These are phyloP conservation scores for Drosophila truncata DNA, from an alignment of 1,140 invertebrate genomes.

Conservation along the genomic window DNA sequence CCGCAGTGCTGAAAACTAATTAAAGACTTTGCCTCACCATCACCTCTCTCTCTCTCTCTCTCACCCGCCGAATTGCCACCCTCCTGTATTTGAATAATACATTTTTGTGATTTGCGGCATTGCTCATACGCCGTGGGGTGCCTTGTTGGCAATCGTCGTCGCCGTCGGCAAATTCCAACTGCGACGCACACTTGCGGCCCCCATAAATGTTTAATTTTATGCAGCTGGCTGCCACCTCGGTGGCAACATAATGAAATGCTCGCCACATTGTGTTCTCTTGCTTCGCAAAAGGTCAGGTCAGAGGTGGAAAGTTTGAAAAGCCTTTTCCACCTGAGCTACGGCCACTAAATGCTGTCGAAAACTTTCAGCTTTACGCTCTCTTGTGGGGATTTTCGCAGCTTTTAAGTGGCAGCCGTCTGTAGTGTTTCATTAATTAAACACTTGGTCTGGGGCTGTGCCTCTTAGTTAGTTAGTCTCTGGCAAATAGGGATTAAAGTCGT, in stretches of 20 bases:
- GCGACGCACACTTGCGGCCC: conserved; percentile 28
- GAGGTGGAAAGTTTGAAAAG: conserved; percentile 67
- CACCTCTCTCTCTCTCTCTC: not conserved
- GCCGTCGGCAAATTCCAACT: conserved; percentile 7
- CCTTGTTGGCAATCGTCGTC: conserved; percentile 12
- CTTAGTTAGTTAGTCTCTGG: conserved; percentile 9
- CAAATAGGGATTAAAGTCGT: not conserved
- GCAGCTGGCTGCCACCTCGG: conserved; percentile 30
- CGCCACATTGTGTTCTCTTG: conserved; percentile 27
- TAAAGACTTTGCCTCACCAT: conserved; percentile 45
- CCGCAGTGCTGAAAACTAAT: conserved; percentile 69
- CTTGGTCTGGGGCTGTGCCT: conserved; percentile 7
- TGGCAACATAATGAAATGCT: conserved; percentile 44
- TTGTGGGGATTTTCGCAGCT: conserved; percentile 21
- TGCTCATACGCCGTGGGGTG: conserved; percentile 40
- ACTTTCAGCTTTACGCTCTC: conserved; percentile 43
- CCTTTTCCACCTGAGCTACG: conserved; percentile 66
- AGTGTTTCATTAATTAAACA: conserved; percentile 73
- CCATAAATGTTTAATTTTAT: conserved; percentile 52
- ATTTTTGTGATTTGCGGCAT: conserved; percentile 57
- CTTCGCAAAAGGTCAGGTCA: conserved; percentile 49
- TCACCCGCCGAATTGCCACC: too few species aligned
- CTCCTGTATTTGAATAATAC: conserved; percentile 39
- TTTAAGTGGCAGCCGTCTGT: conserved; percentile 38
- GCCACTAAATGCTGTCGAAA: conserved; percentile 62